phyloP scores from a whole-genome alignment of 2,797 vertebrate genomes.

The Enteromius fasciolatus region DNA sequence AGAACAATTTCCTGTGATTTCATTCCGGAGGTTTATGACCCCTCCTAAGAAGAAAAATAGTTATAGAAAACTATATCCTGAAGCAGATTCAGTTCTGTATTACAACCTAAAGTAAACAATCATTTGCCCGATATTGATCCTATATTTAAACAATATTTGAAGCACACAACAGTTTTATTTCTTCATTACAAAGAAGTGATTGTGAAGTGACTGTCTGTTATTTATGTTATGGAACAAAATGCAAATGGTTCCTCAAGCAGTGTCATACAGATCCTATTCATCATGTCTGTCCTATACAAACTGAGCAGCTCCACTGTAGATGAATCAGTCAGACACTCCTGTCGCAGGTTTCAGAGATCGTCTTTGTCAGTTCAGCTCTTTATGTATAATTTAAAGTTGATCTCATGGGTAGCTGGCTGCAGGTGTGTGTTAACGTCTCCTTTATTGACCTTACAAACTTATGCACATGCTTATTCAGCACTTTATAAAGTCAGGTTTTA shows the following conservation, averaged over 20 bases:
- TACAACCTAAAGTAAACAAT: background rate
- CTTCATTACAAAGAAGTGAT: background rate
- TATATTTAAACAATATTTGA: background rate
- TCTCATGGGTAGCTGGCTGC: background rate
- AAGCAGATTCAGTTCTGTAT: background rate
- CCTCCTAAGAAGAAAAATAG: background rate
- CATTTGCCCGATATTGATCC: background rate
- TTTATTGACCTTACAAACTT: background rate
- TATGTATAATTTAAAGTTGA: constrained; percentile 31
- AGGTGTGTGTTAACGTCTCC: background rate
- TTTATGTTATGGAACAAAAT: background rate
- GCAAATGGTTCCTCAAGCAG: background rate
- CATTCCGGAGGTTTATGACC: background rate
- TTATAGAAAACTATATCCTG: background rate
- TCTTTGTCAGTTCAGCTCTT: constrained; percentile 31
- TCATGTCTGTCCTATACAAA: background rate
- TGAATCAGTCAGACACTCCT: background rate
- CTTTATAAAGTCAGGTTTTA: constrained; percentile 18
- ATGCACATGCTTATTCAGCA: constrained; percentile 16
- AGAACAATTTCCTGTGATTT: constrained; percentile 11
- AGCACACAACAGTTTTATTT: background rate
- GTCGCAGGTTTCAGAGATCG: constrained; percentile 12
- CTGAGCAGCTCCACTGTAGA: background rate
- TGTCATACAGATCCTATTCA: background rate
- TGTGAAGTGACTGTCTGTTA: background rate